phyloP scores from a whole-genome alignment of 2,113 vertebrate genomes.

The Crotalus viridis region DNA sequence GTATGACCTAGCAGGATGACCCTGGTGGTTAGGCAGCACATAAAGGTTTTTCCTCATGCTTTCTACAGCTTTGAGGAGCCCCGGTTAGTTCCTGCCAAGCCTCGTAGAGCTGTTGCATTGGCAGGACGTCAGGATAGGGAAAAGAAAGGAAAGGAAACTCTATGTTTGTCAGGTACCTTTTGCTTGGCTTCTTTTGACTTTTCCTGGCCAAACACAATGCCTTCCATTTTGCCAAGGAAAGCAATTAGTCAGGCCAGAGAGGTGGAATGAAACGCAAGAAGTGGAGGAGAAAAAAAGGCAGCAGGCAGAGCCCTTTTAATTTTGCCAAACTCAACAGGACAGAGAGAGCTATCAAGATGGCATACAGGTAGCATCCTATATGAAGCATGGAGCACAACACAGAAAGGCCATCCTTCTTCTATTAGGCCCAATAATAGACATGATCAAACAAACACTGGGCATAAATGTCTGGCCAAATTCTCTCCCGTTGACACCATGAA shows the following conservation, averaged over 20 bases:
- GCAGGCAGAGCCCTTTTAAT: neutral
- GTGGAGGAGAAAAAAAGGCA: too few species aligned
- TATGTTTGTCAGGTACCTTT: too few species aligned
- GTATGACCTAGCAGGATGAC: conserved; percentile 71
- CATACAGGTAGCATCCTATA: neutral
- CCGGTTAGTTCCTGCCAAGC: neutral
- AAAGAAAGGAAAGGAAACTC: neutral
- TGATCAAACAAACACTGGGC: neutral
- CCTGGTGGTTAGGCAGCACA: too few species aligned
- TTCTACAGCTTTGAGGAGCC: neutral
- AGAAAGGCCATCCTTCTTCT: neutral
- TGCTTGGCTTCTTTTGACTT: too few species aligned
- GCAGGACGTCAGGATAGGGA: neutral
- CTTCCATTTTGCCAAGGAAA: neutral
- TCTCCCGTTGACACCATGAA: neutral
- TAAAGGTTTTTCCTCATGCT: neutral
- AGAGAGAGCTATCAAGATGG: neutral
- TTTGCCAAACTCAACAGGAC: neutral
- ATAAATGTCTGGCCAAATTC: neutral
- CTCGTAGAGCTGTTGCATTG: neutral
- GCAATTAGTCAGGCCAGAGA: neutral
- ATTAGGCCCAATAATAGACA: too few species aligned
- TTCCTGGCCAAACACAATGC: neutral
- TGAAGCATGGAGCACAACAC: neutral
- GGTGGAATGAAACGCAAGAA: too few species aligned